Base-by-base conservation (phyloP, 2,888 invertebrate genomes). In the Trissonchulus latispiculum region DNA sequence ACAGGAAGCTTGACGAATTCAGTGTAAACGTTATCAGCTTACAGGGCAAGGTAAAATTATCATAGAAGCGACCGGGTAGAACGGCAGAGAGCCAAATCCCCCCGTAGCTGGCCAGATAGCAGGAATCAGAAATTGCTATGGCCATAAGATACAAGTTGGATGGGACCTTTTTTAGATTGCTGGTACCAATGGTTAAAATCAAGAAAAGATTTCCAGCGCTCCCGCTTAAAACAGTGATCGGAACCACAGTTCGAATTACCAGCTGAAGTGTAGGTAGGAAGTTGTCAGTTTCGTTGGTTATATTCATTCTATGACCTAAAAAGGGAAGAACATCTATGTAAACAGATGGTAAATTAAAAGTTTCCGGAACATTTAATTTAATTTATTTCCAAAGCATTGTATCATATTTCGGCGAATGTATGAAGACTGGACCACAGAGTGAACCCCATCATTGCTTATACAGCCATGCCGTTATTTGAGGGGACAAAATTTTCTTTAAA, bases 121-220 rank as follows among this genome's bases (percentile, higher is more conserved):
- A 68, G 15, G 32, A 68, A 33, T 68, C 69, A 3, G 69, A 68
- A n/a, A 68, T 68, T 15, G 69, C 69, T n/a, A 68, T 68, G 18
- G 33, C 69, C 28, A 68, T 36, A 18, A 68, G 36, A 36, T 68
- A 68, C n/a, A 23, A 28, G 36, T 68, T 68, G 3, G 69, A 68
- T n/a, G 69, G 69, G 23, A 68, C 36, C n/a, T 68, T 33, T 8
- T 36, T 2, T 8, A 68, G 35, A 23, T 36, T 32, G 36, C 69
- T 68, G 36, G 23, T n/a, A 3, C 8, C 8, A 32, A 68, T 36
- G 33, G 69, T 68, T 3, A 68, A n/a, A 15, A 68, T 68, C 2
- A 68, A n/a, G 36, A 68, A 68, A 28, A n/a, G 3, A 68, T 68
- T 68, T 2, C 69, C 69, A 2, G 36, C 29, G 36, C 31, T 3